phyloP scores from a whole-genome alignment of 2,113 vertebrate genomes.

The Lipotes vexillifer region DNA sequence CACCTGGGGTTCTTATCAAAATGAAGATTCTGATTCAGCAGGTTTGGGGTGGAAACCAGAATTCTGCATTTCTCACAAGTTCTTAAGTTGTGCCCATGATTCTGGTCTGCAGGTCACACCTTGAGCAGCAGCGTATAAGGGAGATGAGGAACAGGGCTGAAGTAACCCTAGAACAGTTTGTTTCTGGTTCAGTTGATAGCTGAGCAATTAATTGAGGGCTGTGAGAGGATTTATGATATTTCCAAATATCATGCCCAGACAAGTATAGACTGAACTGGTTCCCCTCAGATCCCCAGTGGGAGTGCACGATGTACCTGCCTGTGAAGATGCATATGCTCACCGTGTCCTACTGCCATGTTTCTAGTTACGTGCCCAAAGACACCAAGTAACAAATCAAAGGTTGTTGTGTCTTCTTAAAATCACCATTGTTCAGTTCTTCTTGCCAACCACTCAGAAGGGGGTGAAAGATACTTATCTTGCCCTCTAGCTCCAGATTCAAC shows the following conservation, averaged over 20 bases:
- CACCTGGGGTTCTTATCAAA: background rate
- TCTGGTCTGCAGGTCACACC: background rate
- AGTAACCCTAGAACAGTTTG: background rate
- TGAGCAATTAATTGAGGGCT: background rate
- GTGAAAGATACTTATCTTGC: background rate
- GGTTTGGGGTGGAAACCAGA: background rate
- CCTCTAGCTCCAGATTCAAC: background rate
- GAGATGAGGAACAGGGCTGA: background rate
- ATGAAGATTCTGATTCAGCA: background rate
- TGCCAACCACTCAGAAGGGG: background rate
- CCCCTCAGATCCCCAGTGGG: fast-evolving
- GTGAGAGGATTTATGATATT: background rate
- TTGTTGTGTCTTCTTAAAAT: background rate
- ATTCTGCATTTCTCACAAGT: background rate
- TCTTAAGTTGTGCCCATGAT: no score
- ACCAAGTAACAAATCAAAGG: background rate
- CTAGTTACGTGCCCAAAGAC: background rate
- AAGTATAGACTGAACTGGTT: background rate
- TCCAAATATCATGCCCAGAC: background rate
- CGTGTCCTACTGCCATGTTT: background rate
- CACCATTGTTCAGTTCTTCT: background rate
- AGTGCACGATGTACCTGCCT: fast-evolving
- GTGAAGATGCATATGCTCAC: fast-evolving
- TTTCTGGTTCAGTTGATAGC: background rate
- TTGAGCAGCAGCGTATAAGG: background rate